Evolutionary conservation across 2,888 invertebrate species (phyloP), one percentile per base, ranked within the genome.

Genomic region (Caenorhabditis angaria): DNA sequence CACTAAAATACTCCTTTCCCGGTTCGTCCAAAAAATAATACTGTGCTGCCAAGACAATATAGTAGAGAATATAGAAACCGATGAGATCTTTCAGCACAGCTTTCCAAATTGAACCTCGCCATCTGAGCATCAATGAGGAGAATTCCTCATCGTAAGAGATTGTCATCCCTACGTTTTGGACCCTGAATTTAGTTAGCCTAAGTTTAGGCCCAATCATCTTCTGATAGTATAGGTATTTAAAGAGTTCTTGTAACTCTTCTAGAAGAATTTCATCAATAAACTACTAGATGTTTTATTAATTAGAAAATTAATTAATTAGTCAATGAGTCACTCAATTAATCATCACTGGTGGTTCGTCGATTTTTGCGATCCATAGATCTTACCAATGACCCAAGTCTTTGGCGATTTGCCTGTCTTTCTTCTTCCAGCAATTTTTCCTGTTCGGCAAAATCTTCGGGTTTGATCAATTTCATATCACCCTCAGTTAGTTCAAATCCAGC

Each of bases 61-160:
- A 86, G 68, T 86, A 86, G 27, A 82, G 82, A 41, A 82, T 78
- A 64, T 86, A 86, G 73, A 87, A 86, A n/a, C 78, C 81, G 61
- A 86, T 87, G 54, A 86, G 78, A 66, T 86, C 86, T 65, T 85
- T 87, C n/a, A 86, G 71, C 32, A 86, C 86, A 29, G 86, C 86
- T 51, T 86, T 86, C 86, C 86, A 86, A 50, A 86, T 71, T n/a
- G 84, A 84, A 27, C 86, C 86, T n/a, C 86, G 69, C 86, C 86
- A 86, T 68, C 86, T 66, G 56, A 86, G 76, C 86, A 86, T 86
- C 61, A 86, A 69, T 68, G 84, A 82, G 55, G 83, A 83, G 71
- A 86, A 86, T 74, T 86, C 86, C 78, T 86, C 85, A 69, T 84
- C 84, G 71, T 85, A 85, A n/a, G 84, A 83, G 29, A 85, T 84